Evolutionary conservation across 2,888 invertebrate species (phyloP), one percentile per base, ranked within the genome.

Genomic region (Melanargia galathea): DNA sequence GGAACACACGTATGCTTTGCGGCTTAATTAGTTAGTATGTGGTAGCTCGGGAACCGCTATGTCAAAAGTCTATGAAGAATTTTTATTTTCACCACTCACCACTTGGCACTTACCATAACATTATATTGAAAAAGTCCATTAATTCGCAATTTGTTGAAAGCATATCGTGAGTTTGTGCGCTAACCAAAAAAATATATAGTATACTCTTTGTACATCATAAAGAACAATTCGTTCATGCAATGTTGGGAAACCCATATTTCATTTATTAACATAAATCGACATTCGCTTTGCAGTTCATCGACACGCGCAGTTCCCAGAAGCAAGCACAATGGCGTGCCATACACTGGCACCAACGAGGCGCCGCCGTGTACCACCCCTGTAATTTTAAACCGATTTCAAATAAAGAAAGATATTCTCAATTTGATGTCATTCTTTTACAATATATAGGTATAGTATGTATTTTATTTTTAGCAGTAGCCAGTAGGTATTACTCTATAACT

Each of bases 231-330:
- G 46, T 20, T 30, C 30, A 18, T n/a, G 8, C 30, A 40, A 57
- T 46, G 54, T 55, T 62, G 75, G 69, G 64, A 73, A 72, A 70
- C 64, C 70, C 67, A 49, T 43, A 62, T 65, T 70, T 35, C 68
- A 73, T 72, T 71, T 73, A 73, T 73, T 66, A 71, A 74, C 60
- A 64, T 45, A 66, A 66, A 65, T 72, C 68, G 66, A 68, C 68
- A 68, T 67, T 68, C 67, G 68, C 68, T 67, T 64, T 73, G 65
- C 69, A 71, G 81, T 80, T 80, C 81, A 78, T 77, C 75, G 86
- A 82, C 85, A 74, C 71, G 45, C 58, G 56, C 35, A 68, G 56
- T 87, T 86, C 84, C 72, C 26, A 76, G 85, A 85, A 86, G 62
- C 68, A 70, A 52, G 73, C 83, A 33, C 45, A 30, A 57, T 57